Percentiles rank a stretch among this genome's conserved stretches.
Conservation (phyloP, 1,140 invertebrate genomes). For the Sminthurides bifidus region DNA sequence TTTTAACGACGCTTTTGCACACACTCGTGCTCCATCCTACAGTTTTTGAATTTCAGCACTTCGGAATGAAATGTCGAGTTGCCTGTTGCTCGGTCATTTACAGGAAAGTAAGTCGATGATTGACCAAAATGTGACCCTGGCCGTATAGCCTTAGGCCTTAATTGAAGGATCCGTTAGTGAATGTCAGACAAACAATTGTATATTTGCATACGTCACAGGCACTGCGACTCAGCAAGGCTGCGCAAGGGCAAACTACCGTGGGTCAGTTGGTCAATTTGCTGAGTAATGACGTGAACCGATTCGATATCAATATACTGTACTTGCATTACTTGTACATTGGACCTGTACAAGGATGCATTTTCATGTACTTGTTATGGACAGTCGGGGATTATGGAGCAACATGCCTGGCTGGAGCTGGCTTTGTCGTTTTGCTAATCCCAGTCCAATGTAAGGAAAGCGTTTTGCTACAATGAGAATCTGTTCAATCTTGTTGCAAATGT, state of each 20-base stretch:
- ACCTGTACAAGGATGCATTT: conserved; percentile 39
- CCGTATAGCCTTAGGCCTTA: no score
- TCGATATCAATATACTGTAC: conserved; percentile 41
- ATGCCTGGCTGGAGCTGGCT: conserved; percentile 38
- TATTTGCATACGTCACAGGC: conserved; percentile 37
- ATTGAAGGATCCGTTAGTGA: neutral
- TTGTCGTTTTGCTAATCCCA: conserved; percentile 40
- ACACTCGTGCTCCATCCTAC: conserved; percentile 22
- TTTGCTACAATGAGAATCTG: no score
- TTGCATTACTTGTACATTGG: conserved; percentile 40
- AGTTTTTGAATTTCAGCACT: conserved; percentile 38
- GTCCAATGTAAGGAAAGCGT: conserved; percentile 36
- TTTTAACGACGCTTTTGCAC: conserved; percentile 15
- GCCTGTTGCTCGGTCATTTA: conserved; percentile 68
- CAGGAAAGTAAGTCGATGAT: conserved; percentile 49
- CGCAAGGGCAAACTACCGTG: conserved; percentile 42
- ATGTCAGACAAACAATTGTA: neutral
- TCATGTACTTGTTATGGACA: conserved; percentile 39
- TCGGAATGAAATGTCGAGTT: conserved; percentile 67
- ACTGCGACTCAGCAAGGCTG: conserved; percentile 31
- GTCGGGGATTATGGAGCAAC: conserved; percentile 36
- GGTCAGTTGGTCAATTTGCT: conserved; percentile 45
- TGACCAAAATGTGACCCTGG: no score
- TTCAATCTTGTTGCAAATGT: neutral
- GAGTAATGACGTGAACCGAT: conserved; percentile 44